Percentiles rank a stretch among this genome's conserved stretches.
Conservation (phyloP, 2,888 invertebrate species). For the Baccha elongata region DNA sequence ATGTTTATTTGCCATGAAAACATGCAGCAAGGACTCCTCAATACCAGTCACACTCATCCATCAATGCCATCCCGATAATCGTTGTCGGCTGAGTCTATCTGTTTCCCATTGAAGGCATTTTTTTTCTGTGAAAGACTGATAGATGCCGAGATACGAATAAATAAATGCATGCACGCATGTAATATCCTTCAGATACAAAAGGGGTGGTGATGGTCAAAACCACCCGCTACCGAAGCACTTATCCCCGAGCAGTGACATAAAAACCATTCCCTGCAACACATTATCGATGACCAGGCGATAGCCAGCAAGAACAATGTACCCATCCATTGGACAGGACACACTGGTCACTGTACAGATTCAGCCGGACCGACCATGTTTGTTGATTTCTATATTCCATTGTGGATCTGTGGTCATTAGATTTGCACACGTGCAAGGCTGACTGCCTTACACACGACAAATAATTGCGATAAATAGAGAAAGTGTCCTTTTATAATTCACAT, state of each 20-base stretch:
- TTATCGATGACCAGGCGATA: constrained; percentile 63
- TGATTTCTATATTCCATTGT: constrained; percentile 62
- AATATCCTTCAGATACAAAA: constrained; percentile 44
- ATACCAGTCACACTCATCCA: constrained; percentile 55
- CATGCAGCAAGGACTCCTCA: constrained; percentile 56
- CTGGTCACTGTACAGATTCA: constrained; percentile 7
- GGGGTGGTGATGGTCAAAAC: constrained; percentile 40
- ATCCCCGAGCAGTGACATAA: constrained; percentile 46
- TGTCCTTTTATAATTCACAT: constrained; percentile 75
- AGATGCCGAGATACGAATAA: constrained; percentile 28
- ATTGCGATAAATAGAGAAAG: constrained; percentile 77
- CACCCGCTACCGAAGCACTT: constrained; percentile 37
- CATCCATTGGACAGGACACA: constrained; percentile 28
- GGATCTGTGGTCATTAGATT: constrained; percentile 70
- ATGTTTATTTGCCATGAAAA: constrained; percentile 44
- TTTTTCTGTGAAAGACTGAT: constrained; percentile 23
- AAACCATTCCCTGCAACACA: constrained; percentile 48
- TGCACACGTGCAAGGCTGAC: constrained; percentile 65
- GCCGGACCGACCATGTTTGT: constrained; percentile 54
- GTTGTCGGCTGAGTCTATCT: constrained; percentile 47
- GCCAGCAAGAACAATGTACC: constrained; percentile 47
- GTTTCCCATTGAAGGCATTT: constrained; percentile 44
- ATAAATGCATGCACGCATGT: constrained; percentile 52
- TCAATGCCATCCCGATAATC: constrained; percentile 68
- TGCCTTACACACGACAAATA: constrained; percentile 75